Conservation (phyloP, 2,113 vertebrate species). For the Hemiscyllium ocellatum region DNA sequence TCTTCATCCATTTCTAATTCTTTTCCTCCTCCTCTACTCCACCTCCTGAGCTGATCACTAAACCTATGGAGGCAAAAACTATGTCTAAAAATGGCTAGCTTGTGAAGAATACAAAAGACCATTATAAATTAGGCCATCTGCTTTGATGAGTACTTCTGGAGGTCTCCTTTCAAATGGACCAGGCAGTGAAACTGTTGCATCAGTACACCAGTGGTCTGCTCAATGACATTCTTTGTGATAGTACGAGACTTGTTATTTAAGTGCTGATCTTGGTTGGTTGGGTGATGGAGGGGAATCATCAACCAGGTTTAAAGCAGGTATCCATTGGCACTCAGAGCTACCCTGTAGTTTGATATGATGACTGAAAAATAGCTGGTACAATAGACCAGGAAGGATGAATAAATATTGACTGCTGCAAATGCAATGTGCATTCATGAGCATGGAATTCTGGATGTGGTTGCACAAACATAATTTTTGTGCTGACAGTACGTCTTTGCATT, state of each 20-base stretch:
- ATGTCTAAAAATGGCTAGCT: not conserved
- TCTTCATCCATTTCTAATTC: not conserved
- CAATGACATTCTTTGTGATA: not conserved
- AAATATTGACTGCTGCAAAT: not conserved
- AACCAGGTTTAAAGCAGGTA: not conserved
- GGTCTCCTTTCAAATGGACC: too few relatives aligned
- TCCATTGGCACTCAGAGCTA: too few relatives aligned
- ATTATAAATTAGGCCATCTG: not conserved
- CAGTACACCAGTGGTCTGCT: not conserved
- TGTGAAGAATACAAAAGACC: not conserved
- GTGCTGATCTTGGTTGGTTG: not conserved
- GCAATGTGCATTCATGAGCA: not conserved
- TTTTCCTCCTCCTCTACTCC: not conserved
- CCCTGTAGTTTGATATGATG: not conserved
- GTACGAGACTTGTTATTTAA: not conserved
- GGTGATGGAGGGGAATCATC: not conserved
- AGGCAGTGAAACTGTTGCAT: not conserved
- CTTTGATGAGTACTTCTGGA: not conserved
- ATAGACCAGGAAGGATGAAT: not conserved
- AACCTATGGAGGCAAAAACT: not conserved
- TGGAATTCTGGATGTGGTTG: not conserved
- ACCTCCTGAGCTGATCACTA: not conserved
- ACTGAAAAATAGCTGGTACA: not conserved
- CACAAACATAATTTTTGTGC: too few relatives aligned
- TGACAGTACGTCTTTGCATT: not conserved